Evolutionary conservation across 2,113 vertebrate species (phyloP).

Genomic region (Cardinalis cardinalis): DNA sequence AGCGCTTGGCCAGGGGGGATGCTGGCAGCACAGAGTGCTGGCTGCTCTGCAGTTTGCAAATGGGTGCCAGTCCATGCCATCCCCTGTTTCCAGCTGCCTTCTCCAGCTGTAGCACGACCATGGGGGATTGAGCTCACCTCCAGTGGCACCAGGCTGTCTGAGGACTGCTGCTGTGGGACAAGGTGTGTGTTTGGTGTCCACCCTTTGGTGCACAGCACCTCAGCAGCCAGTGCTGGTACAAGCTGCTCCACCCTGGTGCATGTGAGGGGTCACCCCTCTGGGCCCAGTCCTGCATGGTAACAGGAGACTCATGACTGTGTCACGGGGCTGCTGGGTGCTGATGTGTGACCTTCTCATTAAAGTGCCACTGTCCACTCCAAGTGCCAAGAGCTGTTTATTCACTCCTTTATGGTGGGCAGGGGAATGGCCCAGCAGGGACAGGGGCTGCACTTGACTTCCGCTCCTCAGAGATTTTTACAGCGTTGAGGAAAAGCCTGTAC

Average conservation of each 20-base stretch:
- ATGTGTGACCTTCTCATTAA: conserved; percentile 24
- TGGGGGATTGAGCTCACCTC: neutral
- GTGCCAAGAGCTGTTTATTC: neutral
- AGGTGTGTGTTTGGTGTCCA: neutral
- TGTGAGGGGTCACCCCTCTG: neutral
- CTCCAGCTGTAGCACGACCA: fast-evolving
- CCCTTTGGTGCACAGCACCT: neutral
- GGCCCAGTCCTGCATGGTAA: neutral
- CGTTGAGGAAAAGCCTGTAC: neutral
- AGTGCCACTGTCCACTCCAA: neutral
- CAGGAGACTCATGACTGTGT: neutral
- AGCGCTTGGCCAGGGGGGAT: neutral
- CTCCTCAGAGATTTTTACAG: neutral
- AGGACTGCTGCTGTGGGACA: neutral
- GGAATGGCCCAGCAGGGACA: neutral
- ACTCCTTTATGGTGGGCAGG: fast-evolving
- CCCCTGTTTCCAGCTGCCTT: neutral
- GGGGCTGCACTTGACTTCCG: neutral
- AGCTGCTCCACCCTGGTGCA: fast-evolving
- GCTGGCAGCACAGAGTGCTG: neutral
- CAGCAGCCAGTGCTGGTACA: neutral
- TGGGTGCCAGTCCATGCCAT: fast-evolving
- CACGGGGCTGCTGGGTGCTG: neutral
- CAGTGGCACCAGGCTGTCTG: neutral
- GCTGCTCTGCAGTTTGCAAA: neutral